phyloP scores from a whole-genome alignment of 2,888 invertebrate species.

The Drosophila paranaensis region DNA sequence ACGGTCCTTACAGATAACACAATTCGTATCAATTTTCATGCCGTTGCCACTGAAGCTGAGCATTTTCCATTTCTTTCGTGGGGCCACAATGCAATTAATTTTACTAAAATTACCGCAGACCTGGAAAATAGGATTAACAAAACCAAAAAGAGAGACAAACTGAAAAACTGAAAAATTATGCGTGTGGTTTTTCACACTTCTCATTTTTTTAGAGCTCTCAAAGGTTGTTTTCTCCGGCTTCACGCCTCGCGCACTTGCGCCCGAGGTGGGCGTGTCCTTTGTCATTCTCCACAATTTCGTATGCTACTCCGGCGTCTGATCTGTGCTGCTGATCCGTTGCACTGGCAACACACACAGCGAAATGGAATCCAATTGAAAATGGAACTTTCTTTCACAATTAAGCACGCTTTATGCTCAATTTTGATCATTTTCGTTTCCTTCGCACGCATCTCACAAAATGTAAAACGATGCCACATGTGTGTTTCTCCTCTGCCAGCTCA shows the following conservation, averaged over 20 bases:
- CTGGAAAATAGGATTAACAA: slow-evolving; percentile 22
- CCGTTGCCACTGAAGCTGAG: slow-evolving; percentile 45
- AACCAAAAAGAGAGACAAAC: slow-evolving; percentile 35
- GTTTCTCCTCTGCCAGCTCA: slow-evolving; percentile 47
- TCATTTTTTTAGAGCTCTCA: not conserved
- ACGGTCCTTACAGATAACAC: slow-evolving; percentile 33
- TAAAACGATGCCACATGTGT: slow-evolving; percentile 77
- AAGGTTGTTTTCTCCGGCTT: slow-evolving; percentile 13
- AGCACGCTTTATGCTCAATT: slow-evolving; percentile 80
- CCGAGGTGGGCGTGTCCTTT: slow-evolving; percentile 60
- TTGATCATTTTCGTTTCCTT: slow-evolving; percentile 36
- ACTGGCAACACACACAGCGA: slow-evolving; percentile 5
- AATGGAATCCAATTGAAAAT: slow-evolving; percentile 30
- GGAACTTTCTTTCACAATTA: slow-evolving; percentile 74
- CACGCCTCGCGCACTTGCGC: slow-evolving; percentile 64
- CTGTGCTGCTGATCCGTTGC: slow-evolving; percentile 23
- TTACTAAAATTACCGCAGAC: slow-evolving; percentile 79
- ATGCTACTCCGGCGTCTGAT: slow-evolving; percentile 74
- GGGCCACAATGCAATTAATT: slow-evolving; percentile 73
- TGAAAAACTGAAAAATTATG: slow-evolving; percentile 29
- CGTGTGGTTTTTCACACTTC: slow-evolving; percentile 78
- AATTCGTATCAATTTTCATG: slow-evolving; percentile 53
- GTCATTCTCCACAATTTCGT: slow-evolving; percentile 75
- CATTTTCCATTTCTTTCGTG: slow-evolving; percentile 5
- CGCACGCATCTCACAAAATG: slow-evolving; percentile 66